A percentile compares a stretch with the other conserved stretches of the same genome.
Evolutionary conservation across 2,888 invertebrate genomes (phyloP).

Genomic region (Pyrocoelia pectoralis): DNA sequence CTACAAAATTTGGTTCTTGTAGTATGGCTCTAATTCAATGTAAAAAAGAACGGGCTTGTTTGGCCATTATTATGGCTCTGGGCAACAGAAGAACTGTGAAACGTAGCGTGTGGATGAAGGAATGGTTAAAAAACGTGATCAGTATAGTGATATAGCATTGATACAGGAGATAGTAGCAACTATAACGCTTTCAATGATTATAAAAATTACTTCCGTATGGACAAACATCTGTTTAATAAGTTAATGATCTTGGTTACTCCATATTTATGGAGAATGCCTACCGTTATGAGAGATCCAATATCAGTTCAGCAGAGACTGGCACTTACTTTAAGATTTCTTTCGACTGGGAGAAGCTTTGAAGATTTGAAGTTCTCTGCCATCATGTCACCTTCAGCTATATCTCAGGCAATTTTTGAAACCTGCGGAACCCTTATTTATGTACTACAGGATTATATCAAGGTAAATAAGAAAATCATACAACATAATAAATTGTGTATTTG

Average conservation of each 20-base stretch:
- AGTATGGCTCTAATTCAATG: neutral
- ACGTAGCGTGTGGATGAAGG: conserved; percentile 3
- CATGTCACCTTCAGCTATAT: conserved; percentile 3
- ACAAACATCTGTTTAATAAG: neutral
- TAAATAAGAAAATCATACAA: neutral
- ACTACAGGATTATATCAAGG: neutral
- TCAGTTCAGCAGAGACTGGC: neutral
- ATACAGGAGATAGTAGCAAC: neutral
- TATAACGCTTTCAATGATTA: neutral
- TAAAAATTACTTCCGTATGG: neutral
- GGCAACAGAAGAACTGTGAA: neutral
- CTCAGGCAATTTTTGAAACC: conserved; percentile 10
- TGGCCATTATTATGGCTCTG: neutral
- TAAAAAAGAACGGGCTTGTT: neutral
- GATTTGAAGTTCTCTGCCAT: conserved; percentile 12
- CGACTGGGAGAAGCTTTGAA: neutral
- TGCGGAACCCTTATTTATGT: conserved; percentile 3
- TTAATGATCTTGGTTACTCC: no score
- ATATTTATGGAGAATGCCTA: neutral
- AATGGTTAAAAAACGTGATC: neutral
- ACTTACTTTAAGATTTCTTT: neutral
- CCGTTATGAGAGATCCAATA: neutral
- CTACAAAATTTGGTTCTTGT: no score
- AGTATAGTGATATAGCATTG: neutral
- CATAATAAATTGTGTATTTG: no score